Base-by-base conservation (phyloP, 1,140 invertebrate species). In the Drosophila teissieri region DNA sequence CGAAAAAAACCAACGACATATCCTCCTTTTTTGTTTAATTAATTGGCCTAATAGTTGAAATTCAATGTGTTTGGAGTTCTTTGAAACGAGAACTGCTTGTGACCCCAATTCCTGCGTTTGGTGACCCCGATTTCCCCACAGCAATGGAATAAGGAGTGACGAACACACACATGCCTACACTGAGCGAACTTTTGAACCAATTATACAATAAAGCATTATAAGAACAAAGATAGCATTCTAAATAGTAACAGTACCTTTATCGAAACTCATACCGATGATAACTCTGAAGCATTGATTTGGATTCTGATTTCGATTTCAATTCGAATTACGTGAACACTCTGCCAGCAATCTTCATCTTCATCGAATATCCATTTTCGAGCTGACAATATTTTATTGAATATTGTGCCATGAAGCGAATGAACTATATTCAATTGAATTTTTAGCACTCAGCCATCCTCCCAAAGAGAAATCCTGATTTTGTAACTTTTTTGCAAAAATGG, bases 371-470 rank as follows among this genome's bases (percentile, higher is more conserved):
- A 56, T 78, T 49, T 70, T 61, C 54, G 42, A 65, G 49, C 62
- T 36, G 70, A 85, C 81, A 86, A 86, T 84, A 84, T 84, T 84
- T 84, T 84, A 84, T 84, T 84, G 81, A 84, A 81, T 84, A 84
- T 84, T 84, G 81, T 77, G 77, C 62, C 57, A 62, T 53, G 53
- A 49, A 54, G 40, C 42, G 61, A 73, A 42, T 58, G 31, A 72
- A 74, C 31, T 52, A 74, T 49, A 70, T 48, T 56, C 51, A 70
- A 70, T 70, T 70, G 44, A 70, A 70, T 57, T 70, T 68, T 57
- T 70, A 70, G 51, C 67, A 70, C 70, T 55, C 55, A 77, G 73
- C 73, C 68, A 61, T 67, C 67, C 67, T 37, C 64, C 64, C 56
- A 57, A 31, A 31, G 67, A 49, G 64, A 70, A 70, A 56, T 57